Conservation (phyloP, 2,797 vertebrate genomes). For the Muscicapa comitata region DNA sequence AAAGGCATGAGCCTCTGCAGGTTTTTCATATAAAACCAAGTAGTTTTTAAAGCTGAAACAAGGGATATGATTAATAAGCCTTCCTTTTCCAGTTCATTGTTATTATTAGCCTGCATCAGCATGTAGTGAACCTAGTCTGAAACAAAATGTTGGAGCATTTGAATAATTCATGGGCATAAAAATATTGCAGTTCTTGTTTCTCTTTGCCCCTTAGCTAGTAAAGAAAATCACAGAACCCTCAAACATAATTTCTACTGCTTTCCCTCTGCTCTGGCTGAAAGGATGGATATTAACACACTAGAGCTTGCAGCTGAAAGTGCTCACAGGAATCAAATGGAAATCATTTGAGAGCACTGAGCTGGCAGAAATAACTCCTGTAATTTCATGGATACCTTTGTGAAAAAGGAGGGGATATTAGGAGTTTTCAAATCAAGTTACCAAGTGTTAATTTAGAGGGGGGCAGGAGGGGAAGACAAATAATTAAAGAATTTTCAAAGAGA, state of each 20-base stretch:
- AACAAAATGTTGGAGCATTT: background rate
- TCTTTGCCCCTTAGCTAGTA: background rate
- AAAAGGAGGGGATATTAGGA: background rate
- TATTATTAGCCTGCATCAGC: background rate
- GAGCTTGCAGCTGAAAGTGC: background rate
- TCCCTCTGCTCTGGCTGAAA: background rate
- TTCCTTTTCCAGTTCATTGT: background rate
- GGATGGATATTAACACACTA: background rate
- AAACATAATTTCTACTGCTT: background rate
- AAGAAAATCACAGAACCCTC: background rate
- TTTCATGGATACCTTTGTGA: background rate
- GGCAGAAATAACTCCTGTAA: background rate
- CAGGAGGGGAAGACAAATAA: background rate
- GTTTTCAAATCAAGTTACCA: background rate
- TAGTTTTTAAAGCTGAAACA: background rate
- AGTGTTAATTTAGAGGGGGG: rapidly evolving
- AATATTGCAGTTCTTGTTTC: background rate
- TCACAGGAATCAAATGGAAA: background rate
- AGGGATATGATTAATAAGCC: background rate
- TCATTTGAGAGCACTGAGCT: background rate
- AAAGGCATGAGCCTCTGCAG: background rate
- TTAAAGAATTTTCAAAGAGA: background rate
- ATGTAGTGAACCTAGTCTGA: background rate
- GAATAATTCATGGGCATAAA: background rate
- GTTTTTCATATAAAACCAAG: background rate